Evolutionary conservation across 2,888 invertebrate species (phyloP).

Genomic region (Tupiocoris notatus): DNA sequence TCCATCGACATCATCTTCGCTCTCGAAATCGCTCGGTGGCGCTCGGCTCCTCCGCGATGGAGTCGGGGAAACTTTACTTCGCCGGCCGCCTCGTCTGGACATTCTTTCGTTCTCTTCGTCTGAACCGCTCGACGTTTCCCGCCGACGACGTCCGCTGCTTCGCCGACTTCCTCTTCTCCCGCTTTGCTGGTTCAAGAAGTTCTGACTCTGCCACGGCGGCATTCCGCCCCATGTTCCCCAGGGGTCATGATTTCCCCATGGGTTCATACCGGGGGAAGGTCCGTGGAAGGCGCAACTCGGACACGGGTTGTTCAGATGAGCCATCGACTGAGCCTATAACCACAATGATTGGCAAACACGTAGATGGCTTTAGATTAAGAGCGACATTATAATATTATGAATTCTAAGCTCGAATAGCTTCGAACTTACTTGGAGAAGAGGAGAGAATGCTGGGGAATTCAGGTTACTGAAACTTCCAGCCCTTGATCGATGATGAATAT

Average conservation of each 20-base stretch:
- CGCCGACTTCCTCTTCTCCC: conserved; percentile 49
- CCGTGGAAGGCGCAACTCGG: conserved; percentile 57
- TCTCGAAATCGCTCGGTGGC: conserved; percentile 29
- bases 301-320: conserved; percentile 65
- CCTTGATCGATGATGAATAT: conserved; percentile 52
- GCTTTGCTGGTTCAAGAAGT: conserved; percentile 50
- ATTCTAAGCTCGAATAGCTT: no score
- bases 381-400: no score
- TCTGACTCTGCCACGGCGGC: conserved; percentile 43
- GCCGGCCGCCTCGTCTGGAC: conserved; percentile 13
- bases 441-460: conserved; percentile 52
- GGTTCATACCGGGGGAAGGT: conserved; percentile 46
- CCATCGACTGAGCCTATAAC: conserved; percentile 67
- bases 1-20: conserved; percentile 21
- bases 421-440: conserved; percentile 61
- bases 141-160: neutral
- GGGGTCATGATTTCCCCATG: conserved; percentile 30
- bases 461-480: conserved; percentile 49
- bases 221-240: conserved; percentile 40
- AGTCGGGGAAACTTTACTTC: conserved; percentile 23
- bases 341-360: neutral
- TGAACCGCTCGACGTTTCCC: conserved; percentile 27
- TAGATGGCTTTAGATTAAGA: no score
- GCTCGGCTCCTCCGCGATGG: conserved; percentile 27
- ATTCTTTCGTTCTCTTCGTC: conserved; percentile 48